Evolutionary conservation across 2,113 vertebrate species (phyloP).

Genomic region (Gyps fulvus): DNA sequence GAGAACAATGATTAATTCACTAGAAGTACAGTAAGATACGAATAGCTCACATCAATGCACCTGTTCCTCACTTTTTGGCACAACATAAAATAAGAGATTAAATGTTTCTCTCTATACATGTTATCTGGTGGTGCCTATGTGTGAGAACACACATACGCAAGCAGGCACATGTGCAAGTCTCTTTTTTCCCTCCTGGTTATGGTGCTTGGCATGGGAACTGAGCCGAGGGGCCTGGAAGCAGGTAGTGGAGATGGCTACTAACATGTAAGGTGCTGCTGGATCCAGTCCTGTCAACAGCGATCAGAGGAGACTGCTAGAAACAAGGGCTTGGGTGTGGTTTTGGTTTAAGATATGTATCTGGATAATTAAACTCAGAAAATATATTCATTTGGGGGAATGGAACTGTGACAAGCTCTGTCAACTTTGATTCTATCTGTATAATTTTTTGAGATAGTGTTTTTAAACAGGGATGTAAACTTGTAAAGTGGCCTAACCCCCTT

Average conservation of each 20-base stretch:
- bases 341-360: not conserved
- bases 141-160: not conserved
- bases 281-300: not conserved
- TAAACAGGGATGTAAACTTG: constrained; percentile 23
- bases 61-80: not conserved
- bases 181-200: not conserved
- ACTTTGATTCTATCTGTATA: not conserved
- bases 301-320: not conserved
- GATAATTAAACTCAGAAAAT: not conserved
- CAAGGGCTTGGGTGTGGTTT: not conserved
- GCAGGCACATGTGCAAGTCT: not conserved
- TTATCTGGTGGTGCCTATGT: not conserved
- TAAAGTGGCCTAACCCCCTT: constrained; percentile 20
- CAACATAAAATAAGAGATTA: not conserved
- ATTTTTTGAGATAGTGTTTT: not conserved
- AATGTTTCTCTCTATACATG: not conserved
- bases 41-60: not conserved
- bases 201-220: not conserved
- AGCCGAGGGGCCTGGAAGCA: not conserved
- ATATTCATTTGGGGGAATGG: not conserved
- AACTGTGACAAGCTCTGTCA: not conserved
- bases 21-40: not conserved
- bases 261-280: not conserved
- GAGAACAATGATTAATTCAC: not conserved
- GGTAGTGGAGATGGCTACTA: not conserved